Conservation (phyloP, 2,113 vertebrate species). For the Daubentonia madagascariensis region DNA sequence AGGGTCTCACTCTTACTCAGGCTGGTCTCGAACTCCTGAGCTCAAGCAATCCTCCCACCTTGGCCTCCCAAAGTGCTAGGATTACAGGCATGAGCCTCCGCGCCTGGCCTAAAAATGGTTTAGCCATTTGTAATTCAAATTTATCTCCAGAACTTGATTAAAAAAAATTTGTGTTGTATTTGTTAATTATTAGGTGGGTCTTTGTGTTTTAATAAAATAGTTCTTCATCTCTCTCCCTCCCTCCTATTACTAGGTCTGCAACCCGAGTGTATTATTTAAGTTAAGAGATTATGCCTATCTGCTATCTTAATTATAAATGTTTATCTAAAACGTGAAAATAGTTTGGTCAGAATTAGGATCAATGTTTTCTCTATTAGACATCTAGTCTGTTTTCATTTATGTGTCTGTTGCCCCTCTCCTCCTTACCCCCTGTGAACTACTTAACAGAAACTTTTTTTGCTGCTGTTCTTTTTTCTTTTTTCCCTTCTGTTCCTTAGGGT, state of each 20-base stretch:
- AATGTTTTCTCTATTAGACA: not conserved
- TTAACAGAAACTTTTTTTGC: not conserved
- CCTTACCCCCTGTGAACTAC: not conserved
- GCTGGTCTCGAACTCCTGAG: too few species aligned
- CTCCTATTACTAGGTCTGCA: not conserved
- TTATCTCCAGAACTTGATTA: not conserved
- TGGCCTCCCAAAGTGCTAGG: too few species aligned
- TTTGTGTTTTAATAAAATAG: constrained; percentile 23
- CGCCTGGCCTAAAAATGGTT: not conserved
- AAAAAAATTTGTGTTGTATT: not conserved
- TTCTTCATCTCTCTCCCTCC: not conserved
- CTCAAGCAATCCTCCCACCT: too few species aligned
- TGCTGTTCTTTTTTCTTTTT: not conserved
- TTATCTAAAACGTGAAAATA: constrained; percentile 1
- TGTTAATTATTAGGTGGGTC: not conserved
- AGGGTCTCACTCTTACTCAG: too few species aligned
- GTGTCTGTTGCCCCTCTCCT: not conserved
- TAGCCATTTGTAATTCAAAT: constrained; percentile 9
- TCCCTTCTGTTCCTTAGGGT: not conserved
- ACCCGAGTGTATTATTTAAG: not conserved
- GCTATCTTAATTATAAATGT: not conserved
- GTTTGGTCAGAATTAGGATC: not conserved
- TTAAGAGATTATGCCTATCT: not conserved
- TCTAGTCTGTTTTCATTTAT: not conserved
- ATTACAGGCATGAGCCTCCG: too few species aligned